phyloP scores from a whole-genome alignment of 2,888 invertebrate species.

The Aporophyla lueneburgensis region DNA sequence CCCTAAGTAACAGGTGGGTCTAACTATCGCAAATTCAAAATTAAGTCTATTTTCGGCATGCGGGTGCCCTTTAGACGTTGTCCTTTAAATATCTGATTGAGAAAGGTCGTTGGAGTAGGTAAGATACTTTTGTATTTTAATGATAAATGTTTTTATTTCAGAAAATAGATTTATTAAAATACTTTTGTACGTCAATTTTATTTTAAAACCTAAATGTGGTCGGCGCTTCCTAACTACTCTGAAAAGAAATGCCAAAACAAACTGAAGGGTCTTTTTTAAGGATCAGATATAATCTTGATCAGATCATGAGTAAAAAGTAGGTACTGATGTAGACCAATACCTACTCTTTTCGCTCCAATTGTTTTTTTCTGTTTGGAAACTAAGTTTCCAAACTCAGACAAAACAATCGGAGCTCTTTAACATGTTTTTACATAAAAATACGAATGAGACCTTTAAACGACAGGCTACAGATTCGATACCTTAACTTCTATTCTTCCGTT shows the following conservation, averaged over 20 bases:
- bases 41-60: conserved; percentile 58
- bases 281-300: too few relatives aligned
- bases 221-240: too few relatives aligned
- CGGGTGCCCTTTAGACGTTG: conserved; percentile 35
- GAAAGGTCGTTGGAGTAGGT: not conserved
- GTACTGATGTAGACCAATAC: not conserved
- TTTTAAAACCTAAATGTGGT: too few relatives aligned
- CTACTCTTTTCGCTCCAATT: too few relatives aligned
- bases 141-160: too few relatives aligned
- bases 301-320: not conserved
- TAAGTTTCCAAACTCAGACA: not conserved
- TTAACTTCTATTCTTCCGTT: too few relatives aligned
- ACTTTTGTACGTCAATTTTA: too few relatives aligned
- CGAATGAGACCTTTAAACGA: not conserved
- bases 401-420: not conserved
- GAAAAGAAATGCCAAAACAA: too few relatives aligned
- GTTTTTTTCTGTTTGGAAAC: not conserved
- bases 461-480: too few relatives aligned
- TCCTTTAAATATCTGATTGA: conserved; percentile 21
- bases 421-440: not conserved
- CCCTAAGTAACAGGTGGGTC: conserved; percentile 62
- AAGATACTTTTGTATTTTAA: not conserved
- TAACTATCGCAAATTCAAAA: conserved; percentile 60
- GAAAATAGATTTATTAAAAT: too few relatives aligned
- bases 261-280: too few relatives aligned